Percentiles rank a stretch among this genome's conserved stretches.
These are phyloP conservation scores for Cyaniris semiargus DNA, from an alignment of 2,888 invertebrate species.

Conservation along the genomic window DNA sequence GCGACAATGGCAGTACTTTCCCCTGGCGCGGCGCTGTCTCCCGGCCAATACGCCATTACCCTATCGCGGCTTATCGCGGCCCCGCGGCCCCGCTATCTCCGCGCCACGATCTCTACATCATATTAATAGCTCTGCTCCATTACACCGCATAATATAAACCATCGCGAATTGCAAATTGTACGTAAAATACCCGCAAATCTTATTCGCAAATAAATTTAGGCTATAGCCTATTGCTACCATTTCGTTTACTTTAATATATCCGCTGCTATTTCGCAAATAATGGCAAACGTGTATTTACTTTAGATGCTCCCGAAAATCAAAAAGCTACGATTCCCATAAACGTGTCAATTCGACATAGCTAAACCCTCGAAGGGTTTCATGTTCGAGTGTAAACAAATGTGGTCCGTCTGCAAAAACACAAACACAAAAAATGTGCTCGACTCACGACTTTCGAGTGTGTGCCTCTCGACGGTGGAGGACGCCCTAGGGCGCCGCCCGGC, in stretches of 20 bases:
- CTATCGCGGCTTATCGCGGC: neutral
- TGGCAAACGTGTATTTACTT: neutral
- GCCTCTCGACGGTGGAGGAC: neutral
- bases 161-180: neutral
- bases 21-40: neutral
- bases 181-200: neutral
- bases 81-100: neutral
- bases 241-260: too few relatives aligned
- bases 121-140: neutral
- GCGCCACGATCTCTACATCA: neutral
- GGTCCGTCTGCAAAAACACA: neutral
- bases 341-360: neutral
- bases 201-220: too few relatives aligned
- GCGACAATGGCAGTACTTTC: neutral
- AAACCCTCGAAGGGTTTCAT: neutral
- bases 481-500: neutral
- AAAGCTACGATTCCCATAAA: neutral
- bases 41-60: neutral
- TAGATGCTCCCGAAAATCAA: neutral
- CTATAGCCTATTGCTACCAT: too few relatives aligned
- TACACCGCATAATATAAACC: neutral
- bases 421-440: neutral
- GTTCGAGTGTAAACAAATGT: constrained; percentile 7
- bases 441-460: neutral
- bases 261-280: too few relatives aligned